Conservation (phyloP, 2,797 vertebrate species). For the Sebastes hopkinsi region DNA sequence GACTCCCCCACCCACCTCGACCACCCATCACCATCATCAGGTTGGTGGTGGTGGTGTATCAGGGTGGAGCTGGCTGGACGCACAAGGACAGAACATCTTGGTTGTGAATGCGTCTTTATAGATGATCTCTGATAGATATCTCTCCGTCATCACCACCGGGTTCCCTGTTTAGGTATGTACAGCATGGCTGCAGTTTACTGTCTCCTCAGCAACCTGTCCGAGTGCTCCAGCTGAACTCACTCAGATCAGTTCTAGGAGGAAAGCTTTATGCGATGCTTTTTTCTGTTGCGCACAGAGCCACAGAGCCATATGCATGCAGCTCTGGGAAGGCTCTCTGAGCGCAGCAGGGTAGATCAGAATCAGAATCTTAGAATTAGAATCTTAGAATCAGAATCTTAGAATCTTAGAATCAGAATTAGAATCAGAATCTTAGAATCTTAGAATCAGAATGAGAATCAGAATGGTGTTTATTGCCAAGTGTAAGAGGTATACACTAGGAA, state of each 20-base stretch:
- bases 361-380: too few relatives aligned
- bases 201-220: slow-evolving; percentile 46
- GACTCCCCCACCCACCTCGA: slow-evolving; percentile 18
- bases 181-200: background rate
- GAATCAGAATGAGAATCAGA: too few relatives aligned
- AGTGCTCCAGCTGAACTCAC: slow-evolving; percentile 19
- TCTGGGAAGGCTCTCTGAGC: background rate
- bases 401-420: too few relatives aligned
- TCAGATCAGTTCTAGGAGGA: background rate
- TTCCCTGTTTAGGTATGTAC: slow-evolving; percentile 44
- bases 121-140: background rate
- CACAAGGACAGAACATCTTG: slow-evolving; percentile 15
- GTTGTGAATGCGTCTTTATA: slow-evolving; percentile 1
- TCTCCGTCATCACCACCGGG: slow-evolving; percentile 31
- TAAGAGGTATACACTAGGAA: too few relatives aligned
- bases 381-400: too few relatives aligned
- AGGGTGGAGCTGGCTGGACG: slow-evolving; percentile 63
- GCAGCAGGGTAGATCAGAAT: slow-evolving; percentile 8
- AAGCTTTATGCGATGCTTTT: slow-evolving; percentile 1
- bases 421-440: too few relatives aligned
- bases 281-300: slow-evolving; percentile 50
- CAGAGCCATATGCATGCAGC: background rate
- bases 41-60: slow-evolving; percentile 24
- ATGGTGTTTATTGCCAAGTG: too few relatives aligned
- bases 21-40: slow-evolving; percentile 28